Percentiles rank a stretch among this genome's conserved stretches.
Evolutionary conservation across 2,113 vertebrate genomes (phyloP).

Genomic region (Aphelocoma coerulescens): DNA sequence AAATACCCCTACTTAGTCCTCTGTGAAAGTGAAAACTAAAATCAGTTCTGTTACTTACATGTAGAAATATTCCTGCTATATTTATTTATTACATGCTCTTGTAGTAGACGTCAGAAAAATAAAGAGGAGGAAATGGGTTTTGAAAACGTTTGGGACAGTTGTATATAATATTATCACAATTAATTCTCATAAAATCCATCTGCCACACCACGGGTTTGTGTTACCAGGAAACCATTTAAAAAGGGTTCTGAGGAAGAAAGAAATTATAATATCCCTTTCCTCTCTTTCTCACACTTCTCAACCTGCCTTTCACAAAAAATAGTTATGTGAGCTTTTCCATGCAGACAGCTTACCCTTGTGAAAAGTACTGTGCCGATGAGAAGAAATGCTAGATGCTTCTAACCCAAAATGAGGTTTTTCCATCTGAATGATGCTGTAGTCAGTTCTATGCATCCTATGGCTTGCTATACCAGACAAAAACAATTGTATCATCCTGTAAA

Average conservation of each 20-base stretch:
- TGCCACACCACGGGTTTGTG: slow-evolving; percentile 28
- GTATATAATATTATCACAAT: slow-evolving; percentile 45
- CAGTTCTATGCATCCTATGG: background rate
- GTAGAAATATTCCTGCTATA: background rate
- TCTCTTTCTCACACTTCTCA: slow-evolving; percentile 38
- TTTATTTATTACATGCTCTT: slow-evolving; percentile 36
- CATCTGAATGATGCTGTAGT: background rate
- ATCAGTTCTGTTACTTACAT: background rate
- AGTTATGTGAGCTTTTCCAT: slow-evolving; percentile 5
- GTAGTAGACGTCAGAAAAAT: slow-evolving; percentile 15
- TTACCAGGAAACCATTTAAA: slow-evolving; percentile 56
- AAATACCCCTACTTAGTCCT: background rate
- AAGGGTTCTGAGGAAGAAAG: slow-evolving; percentile 19
- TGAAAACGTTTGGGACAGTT: slow-evolving; percentile 26
- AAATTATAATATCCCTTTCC: slow-evolving; percentile 33
- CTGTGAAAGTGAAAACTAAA: slow-evolving; percentile 6
- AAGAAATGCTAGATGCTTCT: background rate
- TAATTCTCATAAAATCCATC: slow-evolving; percentile 58
- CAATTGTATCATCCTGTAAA: background rate
- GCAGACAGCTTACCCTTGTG: background rate
- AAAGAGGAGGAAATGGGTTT: slow-evolving; percentile 30
- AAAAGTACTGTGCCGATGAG: background rate
- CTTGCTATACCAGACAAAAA: background rate
- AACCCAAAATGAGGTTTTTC: background rate
- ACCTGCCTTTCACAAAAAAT: background rate